A percentile compares a stretch with the other conserved stretches of the same genome.
Evolutionary conservation across 53 echinoderm and acorn worm genomes (phyloP).

Genomic region (Henricia sp.): DNA sequence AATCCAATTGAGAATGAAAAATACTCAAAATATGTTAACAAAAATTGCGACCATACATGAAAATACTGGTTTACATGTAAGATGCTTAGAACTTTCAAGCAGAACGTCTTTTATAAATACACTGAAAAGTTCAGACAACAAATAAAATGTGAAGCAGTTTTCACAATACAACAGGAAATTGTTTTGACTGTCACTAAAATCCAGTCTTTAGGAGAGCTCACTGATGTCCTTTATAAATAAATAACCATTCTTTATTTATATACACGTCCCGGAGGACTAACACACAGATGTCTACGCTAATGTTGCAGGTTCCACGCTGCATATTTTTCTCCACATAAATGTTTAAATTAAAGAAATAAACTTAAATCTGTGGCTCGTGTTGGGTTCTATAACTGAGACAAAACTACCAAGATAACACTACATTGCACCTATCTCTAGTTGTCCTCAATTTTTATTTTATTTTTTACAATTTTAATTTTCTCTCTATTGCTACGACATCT

Average conservation of each 20-base stretch:
- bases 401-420: conserved; percentile 20
- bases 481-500: conserved; percentile 52
- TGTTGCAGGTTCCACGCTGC: conserved; percentile 9
- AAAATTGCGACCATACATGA: conserved; percentile 8
- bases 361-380: neutral
- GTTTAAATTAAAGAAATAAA: conserved; percentile 45
- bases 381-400: neutral
- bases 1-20: neutral
- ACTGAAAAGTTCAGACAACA: too few relatives aligned
- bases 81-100: neutral
- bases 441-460: conserved; percentile 5
- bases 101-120: too few relatives aligned
- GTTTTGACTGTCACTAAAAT: neutral
- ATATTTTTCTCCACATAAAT: conserved; percentile 23
- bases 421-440: conserved; percentile 59
- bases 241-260: conserved; percentile 45
- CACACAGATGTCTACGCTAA: conserved; percentile 21
- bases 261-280: neutral
- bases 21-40: neutral
- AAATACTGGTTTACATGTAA: conserved; percentile 17
- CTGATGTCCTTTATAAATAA: conserved; percentile 43
- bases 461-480: conserved; percentile 1
- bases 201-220: conserved; percentile 17
- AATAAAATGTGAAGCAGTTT: neutral
- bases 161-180: neutral